Base-by-base conservation (phyloP, 2,797 vertebrate species). In the Botia almorhae region DNA sequence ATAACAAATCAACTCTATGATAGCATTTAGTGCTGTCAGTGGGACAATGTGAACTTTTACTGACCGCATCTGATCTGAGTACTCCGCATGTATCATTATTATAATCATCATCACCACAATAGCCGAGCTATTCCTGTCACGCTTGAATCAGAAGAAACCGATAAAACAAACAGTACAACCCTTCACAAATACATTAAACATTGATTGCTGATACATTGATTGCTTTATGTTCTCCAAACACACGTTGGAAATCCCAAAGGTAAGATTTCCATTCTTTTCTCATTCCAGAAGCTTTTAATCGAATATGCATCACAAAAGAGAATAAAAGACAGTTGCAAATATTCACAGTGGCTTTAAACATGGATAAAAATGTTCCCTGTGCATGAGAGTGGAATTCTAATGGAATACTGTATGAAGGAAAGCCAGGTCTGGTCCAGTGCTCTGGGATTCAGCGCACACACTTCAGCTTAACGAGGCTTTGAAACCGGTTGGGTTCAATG, bases 401-500 rank as follows among this genome's bases (percentile, higher is more conserved):
- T 64, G n/a, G 10, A 64, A 72, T 79, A 55, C 23, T 33, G 26
- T 29, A 63, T 1, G 69, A 64, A 29, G 29, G 46, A 43, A 64
- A 63, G 46, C 48, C 17, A 21, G 58, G 13, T 39, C 13, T 68
- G 7, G 48, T 39, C 26, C 61, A 26, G 29, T 4, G 48, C 6
- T 68, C n/a, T 13, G 48, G 76, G 65, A 78, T 50, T 60, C 69
- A 63, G 61, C 39, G 55, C 50, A 64, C 58, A 64, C 69, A 39
- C 65, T 80, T 80, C 26, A 26, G 69, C 69, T 74, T 78, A 78
- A 74, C 74, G 81, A 72, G 61, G 69, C 69, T 73, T 71, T 36
- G 21, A 63, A 82, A 77, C 69, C 19, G 16, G 81, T 77, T 36
- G 64, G 69, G 51, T 78, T 82, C 81, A 82, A 82, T 82, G 81